phyloP scores from a whole-genome alignment of 2,888 invertebrate species.

The Stenolophus ochropezus region DNA sequence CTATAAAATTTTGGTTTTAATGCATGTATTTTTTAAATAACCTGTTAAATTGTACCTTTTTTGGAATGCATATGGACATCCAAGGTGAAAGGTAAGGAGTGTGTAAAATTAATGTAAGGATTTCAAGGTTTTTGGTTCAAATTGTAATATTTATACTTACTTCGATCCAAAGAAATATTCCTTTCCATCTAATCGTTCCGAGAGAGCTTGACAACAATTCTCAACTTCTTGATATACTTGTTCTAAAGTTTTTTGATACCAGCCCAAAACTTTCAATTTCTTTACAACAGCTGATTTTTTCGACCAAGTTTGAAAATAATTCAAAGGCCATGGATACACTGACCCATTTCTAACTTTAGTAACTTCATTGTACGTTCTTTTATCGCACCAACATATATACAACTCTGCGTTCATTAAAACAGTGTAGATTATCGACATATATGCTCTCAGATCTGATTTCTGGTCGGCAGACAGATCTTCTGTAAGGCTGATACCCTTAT shows the following conservation, averaged over 20 bases:
- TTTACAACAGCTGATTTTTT: slow-evolving; percentile 83
- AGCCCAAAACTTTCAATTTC: slow-evolving; percentile 85
- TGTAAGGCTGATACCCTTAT: slow-evolving; percentile 88
- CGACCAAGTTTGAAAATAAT: slow-evolving; percentile 85
- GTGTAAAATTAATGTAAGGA: too few relatives aligned
- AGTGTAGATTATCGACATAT: slow-evolving; percentile 91
- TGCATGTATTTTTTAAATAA: too few relatives aligned
- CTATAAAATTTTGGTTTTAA: too few relatives aligned
- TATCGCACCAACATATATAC: slow-evolving; percentile 92
- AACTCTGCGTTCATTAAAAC: slow-evolving; percentile 94
- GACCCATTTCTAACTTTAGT: slow-evolving; percentile 91
- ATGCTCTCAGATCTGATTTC: slow-evolving; percentile 94
- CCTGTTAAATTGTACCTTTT: too few relatives aligned
- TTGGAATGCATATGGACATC: too few relatives aligned
- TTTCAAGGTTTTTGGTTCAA: too few relatives aligned
- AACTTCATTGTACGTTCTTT: slow-evolving; percentile 85
- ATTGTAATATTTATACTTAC: slow-evolving; percentile 76
- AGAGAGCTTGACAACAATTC: slow-evolving; percentile 91
- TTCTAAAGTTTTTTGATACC: slow-evolving; percentile 86
- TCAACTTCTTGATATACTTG: slow-evolving; percentile 87
- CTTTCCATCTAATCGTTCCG: slow-evolving; percentile 86
- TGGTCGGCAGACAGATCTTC: slow-evolving; percentile 82
- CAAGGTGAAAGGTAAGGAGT: too few relatives aligned
- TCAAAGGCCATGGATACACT: slow-evolving; percentile 95
- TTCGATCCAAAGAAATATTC: slow-evolving; percentile 88